Evolutionary conservation across 2,888 invertebrate species (phyloP), one percentile per base, ranked within the genome.

Genomic region (Myathropa florea): DNA sequence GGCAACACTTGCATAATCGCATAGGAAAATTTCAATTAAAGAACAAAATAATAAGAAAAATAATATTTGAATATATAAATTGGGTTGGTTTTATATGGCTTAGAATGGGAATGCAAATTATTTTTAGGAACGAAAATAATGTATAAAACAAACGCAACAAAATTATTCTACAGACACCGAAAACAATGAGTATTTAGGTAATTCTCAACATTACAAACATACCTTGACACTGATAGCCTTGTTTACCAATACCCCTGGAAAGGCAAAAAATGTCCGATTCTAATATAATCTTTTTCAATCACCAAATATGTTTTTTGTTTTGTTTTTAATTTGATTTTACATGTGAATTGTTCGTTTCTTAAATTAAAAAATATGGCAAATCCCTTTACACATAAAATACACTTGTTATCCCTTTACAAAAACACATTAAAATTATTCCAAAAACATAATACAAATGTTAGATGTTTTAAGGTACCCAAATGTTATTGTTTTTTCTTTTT

Each of bases 201-300:
- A 33, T 71, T 78, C 70, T 78, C 64, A 83, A 67, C 72, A 78
- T 83, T 33, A 73, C 70, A 83, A 86, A 93, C 92, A 93, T 95
- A 97, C 97, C 97, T 97, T 98, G 98, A 94, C 98, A 98, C 94
- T 98, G 98, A 95, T 98, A 98, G 93, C 98, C 98, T 95, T 98
- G 98, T 94, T 98, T 98, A 93, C 98, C 98, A 93, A 98, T 95
- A 93, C 98, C 98, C 97, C 97, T 97, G 96, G 92, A 96, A 95
- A 93, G 93, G 93, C 94, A 93, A 94, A 94, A 92, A 93, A 92
- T 92, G 91, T 91, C 92, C 92, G 91, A 91, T 91, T 91, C 92
- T 91, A 92, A 92, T 91, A 91, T 90, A 90, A 89, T 89, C 88
- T 84, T 89, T 88, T 89, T 70, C 73, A 78, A 82, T 72, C 82